Percentiles rank a stretch among this genome's conserved stretches.
These are phyloP conservation scores for Charadrius vociferus DNA, from an alignment of 2,113 vertebrate genomes.

Conservation along the genomic window DNA sequence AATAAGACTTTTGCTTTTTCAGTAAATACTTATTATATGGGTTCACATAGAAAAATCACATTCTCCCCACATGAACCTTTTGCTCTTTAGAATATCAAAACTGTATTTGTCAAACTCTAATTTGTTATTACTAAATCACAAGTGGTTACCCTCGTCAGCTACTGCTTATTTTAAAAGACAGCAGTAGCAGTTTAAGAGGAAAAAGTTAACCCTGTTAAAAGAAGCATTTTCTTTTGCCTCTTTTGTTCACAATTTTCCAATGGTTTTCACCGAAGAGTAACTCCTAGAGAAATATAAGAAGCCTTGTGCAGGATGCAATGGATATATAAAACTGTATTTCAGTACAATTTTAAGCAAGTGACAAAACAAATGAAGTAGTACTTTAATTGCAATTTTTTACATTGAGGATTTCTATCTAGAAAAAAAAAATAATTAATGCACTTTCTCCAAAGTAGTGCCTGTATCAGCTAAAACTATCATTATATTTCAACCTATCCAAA, in stretches of 20 bases:
- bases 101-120: neutral
- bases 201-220: conserved; percentile 4
- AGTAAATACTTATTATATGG: neutral
- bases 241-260: neutral
- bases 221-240: conserved; percentile 22
- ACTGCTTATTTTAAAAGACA: neutral
- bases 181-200: neutral
- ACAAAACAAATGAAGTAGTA: conserved; percentile 7
- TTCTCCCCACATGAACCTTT: neutral
- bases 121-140: neutral
- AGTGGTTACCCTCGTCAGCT: neutral
- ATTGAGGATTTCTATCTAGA: neutral
- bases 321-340: neutral
- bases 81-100: neutral
- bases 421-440: neutral
- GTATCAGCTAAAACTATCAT: conserved; percentile 2
- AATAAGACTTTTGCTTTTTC: neutral
- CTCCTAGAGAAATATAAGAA: neutral
- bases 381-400: neutral
- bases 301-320: neutral
- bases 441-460: neutral
- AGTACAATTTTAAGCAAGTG: neutral
- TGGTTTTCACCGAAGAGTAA: neutral
- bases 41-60: neutral
- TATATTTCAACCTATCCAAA: conserved; percentile 30